Conservation (phyloP, 2,888 invertebrate genomes). For the Frankliniella fusca region DNA sequence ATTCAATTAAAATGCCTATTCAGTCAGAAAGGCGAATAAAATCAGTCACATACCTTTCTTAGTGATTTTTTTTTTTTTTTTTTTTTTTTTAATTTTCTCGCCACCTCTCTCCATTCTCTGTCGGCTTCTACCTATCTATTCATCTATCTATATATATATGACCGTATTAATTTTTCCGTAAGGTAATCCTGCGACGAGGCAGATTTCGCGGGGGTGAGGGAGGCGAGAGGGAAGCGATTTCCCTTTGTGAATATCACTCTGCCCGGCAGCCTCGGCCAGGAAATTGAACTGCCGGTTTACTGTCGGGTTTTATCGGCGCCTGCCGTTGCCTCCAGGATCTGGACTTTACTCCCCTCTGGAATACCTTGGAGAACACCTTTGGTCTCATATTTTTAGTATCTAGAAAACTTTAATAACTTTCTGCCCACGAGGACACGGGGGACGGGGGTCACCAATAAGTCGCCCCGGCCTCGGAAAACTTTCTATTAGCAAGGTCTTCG, state of each 20-base stretch:
- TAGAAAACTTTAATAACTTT: too few relatives aligned
- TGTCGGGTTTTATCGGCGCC: background rate
- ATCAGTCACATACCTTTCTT: background rate
- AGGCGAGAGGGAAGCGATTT: background rate
- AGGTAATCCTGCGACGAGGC: background rate
- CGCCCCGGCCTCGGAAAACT: background rate
- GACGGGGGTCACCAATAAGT: background rate
- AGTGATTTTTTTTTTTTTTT: background rate
- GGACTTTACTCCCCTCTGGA: too few relatives aligned
- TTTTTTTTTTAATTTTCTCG: background rate
- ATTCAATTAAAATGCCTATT: slow-evolving; percentile 27
- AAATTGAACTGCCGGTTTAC: background rate
- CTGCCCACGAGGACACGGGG: too few relatives aligned
- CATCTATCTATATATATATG: background rate
- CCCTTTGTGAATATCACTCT: background rate
- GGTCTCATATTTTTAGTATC: too few relatives aligned
- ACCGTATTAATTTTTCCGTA: background rate
- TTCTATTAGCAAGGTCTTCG: too few relatives aligned
- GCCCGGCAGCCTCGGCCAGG: background rate
- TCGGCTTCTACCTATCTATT: background rate
- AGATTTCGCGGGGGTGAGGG: background rate
- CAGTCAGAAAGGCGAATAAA: slow-evolving; percentile 3
- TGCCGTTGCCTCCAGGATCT: too few relatives aligned
- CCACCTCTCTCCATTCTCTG: background rate
- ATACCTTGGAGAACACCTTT: too few relatives aligned